phyloP scores from a whole-genome alignment of 2,113 vertebrate species.

The Albula glossodonta region DNA sequence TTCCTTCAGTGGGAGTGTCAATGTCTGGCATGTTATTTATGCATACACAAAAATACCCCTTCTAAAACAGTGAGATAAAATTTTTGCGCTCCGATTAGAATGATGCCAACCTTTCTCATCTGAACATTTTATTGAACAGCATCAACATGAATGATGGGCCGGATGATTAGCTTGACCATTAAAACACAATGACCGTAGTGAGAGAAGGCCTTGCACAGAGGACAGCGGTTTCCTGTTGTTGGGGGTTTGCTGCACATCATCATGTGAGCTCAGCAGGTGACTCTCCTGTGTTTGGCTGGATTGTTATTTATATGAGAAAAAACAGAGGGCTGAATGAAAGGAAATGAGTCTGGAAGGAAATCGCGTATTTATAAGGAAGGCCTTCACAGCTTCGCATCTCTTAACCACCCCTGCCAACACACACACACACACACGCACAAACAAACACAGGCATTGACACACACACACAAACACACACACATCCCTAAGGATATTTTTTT shows the following conservation, averaged over 20 bases:
- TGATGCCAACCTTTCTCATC: conserved; percentile 9
- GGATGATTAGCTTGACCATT: background rate
- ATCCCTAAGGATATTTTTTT: too few species aligned
- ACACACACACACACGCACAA: background rate
- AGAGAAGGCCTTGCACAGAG: background rate
- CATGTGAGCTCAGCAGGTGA: background rate
- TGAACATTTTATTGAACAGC: background rate
- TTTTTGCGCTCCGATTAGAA: background rate
- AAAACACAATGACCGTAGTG: background rate
- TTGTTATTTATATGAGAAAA: conserved; percentile 2
- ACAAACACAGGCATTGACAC: conserved; percentile 12
- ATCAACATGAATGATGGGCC: background rate
- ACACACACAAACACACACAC: background rate
- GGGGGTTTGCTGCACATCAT: background rate
- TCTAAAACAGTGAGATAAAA: background rate
- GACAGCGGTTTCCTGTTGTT: conserved; percentile 24
- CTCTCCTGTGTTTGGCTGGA: background rate
- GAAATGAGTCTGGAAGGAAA: conserved; percentile 9
- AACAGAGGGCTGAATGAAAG: conserved; percentile 9
- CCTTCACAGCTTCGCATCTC: background rate
- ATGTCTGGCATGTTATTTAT: too few species aligned
- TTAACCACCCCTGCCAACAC: background rate
- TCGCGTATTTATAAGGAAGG: conserved; percentile 8
- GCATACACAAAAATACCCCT: background rate
- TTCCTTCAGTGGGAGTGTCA: too few species aligned